A percentile compares a stretch with the other conserved stretches of the same genome.
Evolutionary conservation across 2,888 invertebrate genomes (phyloP).

Genomic region (Empis stercorea): DNA sequence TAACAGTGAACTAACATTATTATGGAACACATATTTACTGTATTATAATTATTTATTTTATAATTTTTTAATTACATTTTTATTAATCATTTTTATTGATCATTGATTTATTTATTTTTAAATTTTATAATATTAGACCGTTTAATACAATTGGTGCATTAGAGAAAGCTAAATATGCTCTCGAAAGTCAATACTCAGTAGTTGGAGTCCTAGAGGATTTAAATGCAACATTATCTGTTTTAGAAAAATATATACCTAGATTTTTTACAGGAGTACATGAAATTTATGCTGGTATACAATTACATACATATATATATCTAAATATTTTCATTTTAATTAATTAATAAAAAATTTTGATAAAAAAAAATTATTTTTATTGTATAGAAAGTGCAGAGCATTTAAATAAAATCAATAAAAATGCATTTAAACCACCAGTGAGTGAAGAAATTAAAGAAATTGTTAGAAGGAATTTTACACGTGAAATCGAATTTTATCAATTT

Average conservation of each 20-base stretch:
- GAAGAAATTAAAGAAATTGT: conserved; percentile 77
- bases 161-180: conserved; percentile 71
- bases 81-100: too few relatives aligned
- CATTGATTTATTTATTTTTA: not conserved
- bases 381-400: conserved; percentile 62
- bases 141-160: conserved; percentile 74
- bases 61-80: too few relatives aligned
- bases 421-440: conserved; percentile 76
- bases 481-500: conserved; percentile 86
- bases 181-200: conserved; percentile 76
- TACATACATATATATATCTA: not conserved
- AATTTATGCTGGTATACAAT: conserved; percentile 44
- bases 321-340: not conserved
- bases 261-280: conserved; percentile 70
- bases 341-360: not conserved
- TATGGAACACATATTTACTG: too few relatives aligned
- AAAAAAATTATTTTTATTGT: conserved; percentile 19
- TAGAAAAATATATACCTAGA: conserved; percentile 71
- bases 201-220: conserved; percentile 81
- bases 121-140: conserved; percentile 44
- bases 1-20: too few relatives aligned
- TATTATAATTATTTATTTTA: too few relatives aligned
- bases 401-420: conserved; percentile 70
- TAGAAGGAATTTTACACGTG: conserved; percentile 71
- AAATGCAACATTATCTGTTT: conserved; percentile 71